These are phyloP conservation scores for Heliangelus exortis DNA, from an alignment of 2,797 vertebrate species.

Conservation along the genomic window DNA sequence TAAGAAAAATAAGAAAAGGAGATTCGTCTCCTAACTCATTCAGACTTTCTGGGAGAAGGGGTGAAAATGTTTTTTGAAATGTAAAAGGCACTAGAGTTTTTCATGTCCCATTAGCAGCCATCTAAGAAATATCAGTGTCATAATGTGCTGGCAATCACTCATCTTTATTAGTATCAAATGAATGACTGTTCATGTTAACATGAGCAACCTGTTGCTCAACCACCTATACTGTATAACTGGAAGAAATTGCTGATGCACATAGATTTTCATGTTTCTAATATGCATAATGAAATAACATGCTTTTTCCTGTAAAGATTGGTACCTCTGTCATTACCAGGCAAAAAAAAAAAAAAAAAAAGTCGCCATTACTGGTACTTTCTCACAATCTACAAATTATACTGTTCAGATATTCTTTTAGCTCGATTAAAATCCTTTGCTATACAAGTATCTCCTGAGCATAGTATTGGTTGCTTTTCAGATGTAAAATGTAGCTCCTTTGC, in stretches of 20 bases:
- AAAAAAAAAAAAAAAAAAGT: background rate
- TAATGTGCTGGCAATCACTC: background rate
- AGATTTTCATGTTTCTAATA: background rate
- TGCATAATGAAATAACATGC: background rate
- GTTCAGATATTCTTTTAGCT: background rate
- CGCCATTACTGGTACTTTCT: background rate
- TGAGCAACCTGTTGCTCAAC: background rate
- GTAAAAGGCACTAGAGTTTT: background rate
- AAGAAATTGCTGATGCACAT: background rate
- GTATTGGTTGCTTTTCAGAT: background rate
- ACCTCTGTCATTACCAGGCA: background rate
- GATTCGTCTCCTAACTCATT: background rate
- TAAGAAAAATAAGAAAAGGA: conserved; percentile 34
- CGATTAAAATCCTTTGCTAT: background rate
- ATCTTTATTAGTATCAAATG: background rate
- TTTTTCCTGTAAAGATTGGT: background rate
- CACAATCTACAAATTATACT: background rate
- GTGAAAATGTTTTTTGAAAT: conserved; percentile 46
- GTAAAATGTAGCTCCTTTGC: background rate
- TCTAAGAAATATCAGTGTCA: background rate
- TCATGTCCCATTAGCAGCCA: background rate
- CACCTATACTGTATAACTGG: background rate
- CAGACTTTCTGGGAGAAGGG: background rate
- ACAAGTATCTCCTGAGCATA: background rate
- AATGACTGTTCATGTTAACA: background rate